phyloP scores from a whole-genome alignment of 1,140 invertebrate species.

The Whitmania pigra region DNA sequence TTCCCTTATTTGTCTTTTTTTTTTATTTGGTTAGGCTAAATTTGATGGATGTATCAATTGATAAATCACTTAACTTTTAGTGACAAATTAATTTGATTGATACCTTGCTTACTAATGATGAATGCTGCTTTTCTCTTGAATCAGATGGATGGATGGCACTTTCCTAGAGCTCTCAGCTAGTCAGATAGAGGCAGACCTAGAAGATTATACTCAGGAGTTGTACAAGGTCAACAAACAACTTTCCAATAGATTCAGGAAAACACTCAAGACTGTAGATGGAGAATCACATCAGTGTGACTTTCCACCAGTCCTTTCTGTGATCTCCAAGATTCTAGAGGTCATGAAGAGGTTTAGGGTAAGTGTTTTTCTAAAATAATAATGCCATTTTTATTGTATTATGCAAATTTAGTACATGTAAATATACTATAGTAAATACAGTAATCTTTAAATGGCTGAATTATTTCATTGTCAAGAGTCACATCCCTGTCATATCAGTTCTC shows the following conservation, averaged over 20 bases:
- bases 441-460: neutral
- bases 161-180: slow-evolving; percentile 66
- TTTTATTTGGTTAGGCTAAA: too few species aligned
- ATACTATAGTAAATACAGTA: too few species aligned
- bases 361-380: neutral
- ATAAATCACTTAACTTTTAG: too few species aligned
- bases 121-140: too few species aligned
- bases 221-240: slow-evolving; percentile 19
- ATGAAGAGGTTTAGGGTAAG: slow-evolving; percentile 19
- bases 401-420: too few species aligned
- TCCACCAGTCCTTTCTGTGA: slow-evolving; percentile 11
- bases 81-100: too few species aligned
- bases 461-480: slow-evolving; percentile 30
- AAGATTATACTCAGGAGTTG: slow-evolving; percentile 15
- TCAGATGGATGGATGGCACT: slow-evolving; percentile 66
- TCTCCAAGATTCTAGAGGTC: neutral
- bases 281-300: neutral
- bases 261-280: neutral
- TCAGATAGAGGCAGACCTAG: slow-evolving; percentile 31
- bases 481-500: slow-evolving; percentile 32
- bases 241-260: slow-evolving; percentile 17
- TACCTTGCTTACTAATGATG: too few species aligned
- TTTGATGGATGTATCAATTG: too few species aligned
- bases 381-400: neutral
- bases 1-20: too few species aligned